Evolutionary conservation across 2,797 vertebrate species (phyloP).

Genomic region (Lepidocolaptes lacrymiger): DNA sequence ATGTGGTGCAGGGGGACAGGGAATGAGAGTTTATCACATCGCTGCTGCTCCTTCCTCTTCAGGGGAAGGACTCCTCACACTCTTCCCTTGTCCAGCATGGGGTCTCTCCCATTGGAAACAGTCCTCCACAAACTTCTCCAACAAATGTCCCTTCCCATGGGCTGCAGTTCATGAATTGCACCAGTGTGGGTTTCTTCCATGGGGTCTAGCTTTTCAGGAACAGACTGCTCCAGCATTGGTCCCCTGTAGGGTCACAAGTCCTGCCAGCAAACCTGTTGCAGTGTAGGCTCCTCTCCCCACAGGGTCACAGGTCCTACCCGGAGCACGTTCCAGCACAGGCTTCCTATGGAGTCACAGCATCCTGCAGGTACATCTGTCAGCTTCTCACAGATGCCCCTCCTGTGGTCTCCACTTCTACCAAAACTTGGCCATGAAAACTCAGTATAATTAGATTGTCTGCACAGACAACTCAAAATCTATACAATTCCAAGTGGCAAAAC

Average conservation of each 20-base stretch:
- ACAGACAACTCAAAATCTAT: background rate
- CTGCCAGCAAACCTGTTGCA: background rate
- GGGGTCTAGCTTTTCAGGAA: background rate
- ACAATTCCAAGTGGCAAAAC: background rate
- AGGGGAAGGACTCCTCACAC: background rate
- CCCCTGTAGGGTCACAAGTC: background rate
- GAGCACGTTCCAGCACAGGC: background rate
- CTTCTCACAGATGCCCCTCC: background rate
- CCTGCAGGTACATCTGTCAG: background rate
- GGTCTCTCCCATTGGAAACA: background rate
- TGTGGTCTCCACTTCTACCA: background rate
- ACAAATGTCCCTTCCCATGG: background rate
- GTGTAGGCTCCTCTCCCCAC: background rate
- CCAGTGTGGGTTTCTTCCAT: background rate
- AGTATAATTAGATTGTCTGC: background rate
- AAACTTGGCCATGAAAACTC: background rate
- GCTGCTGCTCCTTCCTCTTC: background rate
- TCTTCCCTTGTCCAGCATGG: background rate
- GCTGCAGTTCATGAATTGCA: background rate
- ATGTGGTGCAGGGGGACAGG: fast-evolving
- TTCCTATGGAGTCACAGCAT: background rate
- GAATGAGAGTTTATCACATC: background rate
- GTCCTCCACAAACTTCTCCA: background rate
- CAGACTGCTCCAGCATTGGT: background rate
- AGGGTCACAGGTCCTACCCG: no score